Percentiles rank a stretch among this genome's conserved stretches.
phyloP scores from a whole-genome alignment of 2,113 vertebrate species.

The Jacana jacana region DNA sequence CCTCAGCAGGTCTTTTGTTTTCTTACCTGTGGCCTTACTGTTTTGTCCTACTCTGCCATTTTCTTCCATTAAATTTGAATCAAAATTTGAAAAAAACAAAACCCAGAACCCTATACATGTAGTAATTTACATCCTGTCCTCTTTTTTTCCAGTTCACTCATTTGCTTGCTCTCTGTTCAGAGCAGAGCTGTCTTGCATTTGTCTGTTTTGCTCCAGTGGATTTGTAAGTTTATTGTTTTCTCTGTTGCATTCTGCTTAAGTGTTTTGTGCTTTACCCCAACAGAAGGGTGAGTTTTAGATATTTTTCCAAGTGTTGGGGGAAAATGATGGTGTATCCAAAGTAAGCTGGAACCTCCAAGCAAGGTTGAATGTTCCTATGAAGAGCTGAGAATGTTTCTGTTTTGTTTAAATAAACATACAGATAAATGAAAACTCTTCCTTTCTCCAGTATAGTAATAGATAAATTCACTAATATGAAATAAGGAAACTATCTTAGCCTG shows the following conservation, averaged over 20 bases:
- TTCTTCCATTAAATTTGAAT: not conserved
- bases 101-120: rapidly evolving
- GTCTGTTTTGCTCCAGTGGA: not conserved
- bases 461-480: not conserved
- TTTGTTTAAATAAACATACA: not conserved
- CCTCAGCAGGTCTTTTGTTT: not conserved
- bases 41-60: not conserved
- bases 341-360: not conserved
- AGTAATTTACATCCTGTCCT: not conserved
- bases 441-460: not conserved
- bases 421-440: not conserved
- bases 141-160: not conserved
- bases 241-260: not conserved
- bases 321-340: not conserved
- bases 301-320: not conserved
- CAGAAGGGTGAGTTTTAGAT: not conserved
- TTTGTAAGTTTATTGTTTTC: not conserved
- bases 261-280: not conserved
- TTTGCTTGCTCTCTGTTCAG: not conserved
- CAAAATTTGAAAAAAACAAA: not conserved
- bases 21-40: not conserved
- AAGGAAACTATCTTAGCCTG: not conserved
- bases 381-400: not conserved
- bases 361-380: not conserved
- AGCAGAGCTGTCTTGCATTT: not conserved